A percentile compares a stretch with the other conserved stretches of the same genome.
Evolutionary conservation across 2,113 vertebrate species (phyloP).

Genomic region (Reinhardtius hippoglossoides): DNA sequence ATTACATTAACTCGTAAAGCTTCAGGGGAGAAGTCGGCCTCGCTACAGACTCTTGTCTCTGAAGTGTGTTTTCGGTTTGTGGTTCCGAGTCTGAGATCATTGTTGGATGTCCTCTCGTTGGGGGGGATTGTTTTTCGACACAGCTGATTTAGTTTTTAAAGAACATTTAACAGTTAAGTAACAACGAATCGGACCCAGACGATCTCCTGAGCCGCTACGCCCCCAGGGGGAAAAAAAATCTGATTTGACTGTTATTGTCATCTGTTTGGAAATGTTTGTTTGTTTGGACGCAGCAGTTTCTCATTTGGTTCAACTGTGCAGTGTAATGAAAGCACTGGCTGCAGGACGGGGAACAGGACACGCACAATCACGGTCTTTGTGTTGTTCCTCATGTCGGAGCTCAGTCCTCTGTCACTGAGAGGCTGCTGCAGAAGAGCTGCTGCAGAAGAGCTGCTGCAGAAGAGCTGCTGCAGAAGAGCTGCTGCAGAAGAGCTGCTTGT

Average conservation of each 20-base stretch:
- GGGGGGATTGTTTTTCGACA: not conserved
- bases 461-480: no score
- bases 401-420: not conserved
- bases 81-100: not conserved
- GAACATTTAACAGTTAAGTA: no score
- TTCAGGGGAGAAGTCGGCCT: no score
- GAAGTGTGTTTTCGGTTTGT: no score
- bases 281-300: not conserved
- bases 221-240: no score
- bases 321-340: not conserved
- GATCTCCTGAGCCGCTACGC: no score
- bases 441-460: no score
- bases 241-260: not conserved
- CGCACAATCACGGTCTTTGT: slow-evolving; percentile 36
- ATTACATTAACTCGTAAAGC: no score
- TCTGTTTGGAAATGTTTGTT: not conserved
- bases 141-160: not conserved
- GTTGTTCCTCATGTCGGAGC: not conserved
- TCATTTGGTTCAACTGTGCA: slow-evolving; percentile 4
- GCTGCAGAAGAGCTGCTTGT: no score
- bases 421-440: no score
- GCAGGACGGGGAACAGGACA: not conserved
- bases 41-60: no score
- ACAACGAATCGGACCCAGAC: no score
- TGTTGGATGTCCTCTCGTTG: not conserved